Evolutionary conservation across 2,797 vertebrate species (phyloP).

Genomic region (Danionella dracula): DNA sequence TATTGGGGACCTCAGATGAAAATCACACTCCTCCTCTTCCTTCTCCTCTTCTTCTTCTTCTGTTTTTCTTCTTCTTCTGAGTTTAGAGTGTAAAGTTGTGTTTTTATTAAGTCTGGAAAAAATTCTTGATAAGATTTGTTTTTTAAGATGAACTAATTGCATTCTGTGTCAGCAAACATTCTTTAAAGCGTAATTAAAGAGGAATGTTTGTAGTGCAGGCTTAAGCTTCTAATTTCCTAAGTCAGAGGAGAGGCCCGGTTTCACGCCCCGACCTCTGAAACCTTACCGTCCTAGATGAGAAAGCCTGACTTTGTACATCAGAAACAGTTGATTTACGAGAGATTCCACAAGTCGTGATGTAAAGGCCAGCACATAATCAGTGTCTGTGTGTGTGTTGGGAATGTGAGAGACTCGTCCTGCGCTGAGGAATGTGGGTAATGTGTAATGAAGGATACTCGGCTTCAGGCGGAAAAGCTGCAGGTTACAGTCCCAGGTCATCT

Average conservation of each 20-base stretch:
- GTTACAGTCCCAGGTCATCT: constrained; percentile 40
- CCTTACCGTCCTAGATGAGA: not conserved
- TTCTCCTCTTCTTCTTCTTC: no score
- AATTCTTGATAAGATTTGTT: no score
- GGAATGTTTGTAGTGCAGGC: not conserved
- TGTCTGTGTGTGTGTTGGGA: constrained; percentile 14
- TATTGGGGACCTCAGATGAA: no score
- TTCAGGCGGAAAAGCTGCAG: constrained; percentile 44
- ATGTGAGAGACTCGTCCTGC: not conserved
- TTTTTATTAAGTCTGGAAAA: no score
- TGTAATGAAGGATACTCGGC: constrained; percentile 53
- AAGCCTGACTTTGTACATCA: not conserved
- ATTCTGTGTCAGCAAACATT: not conserved
- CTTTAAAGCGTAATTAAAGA: not conserved
- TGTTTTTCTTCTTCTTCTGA: no score
- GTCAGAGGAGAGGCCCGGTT: not conserved
- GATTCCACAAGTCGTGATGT: constrained; percentile 24
- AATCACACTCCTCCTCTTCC: no score
- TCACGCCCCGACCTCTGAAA: not conserved
- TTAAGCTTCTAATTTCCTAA: constrained; percentile 14
- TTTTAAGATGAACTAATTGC: not conserved
- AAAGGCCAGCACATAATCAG: constrained; percentile 1
- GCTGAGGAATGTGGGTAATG: constrained; percentile 57
- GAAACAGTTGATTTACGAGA: constrained; percentile 6
- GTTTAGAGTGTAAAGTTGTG: no score